Base-by-base conservation (phyloP, 2,113 vertebrate genomes). In the Hydrochoerus hydrochaeris region DNA sequence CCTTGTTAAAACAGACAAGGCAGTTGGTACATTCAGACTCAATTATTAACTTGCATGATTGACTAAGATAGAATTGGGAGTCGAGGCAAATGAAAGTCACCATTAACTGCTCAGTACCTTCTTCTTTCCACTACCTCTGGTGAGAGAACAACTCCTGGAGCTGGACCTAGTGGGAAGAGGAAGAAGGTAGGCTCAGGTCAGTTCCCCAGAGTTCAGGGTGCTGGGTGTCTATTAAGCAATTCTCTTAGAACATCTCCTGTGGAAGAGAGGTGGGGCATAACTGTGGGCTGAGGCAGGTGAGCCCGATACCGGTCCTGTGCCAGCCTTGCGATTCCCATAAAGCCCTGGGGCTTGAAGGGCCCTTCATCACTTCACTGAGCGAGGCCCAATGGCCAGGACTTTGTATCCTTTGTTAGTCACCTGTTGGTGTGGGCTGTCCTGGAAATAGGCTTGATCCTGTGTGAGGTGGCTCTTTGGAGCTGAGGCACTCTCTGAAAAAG, bases 1-100 rank as follows among this genome's bases (percentile, higher is more conserved):
- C 87, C 69, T 95, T 95, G 95, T 97, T 96, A 95, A 89, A 88
- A 95, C 58, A 93, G 91, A 85, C 73, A 93, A 77, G 62, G 81
- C 88, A 97, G 44, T 96, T 93, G 73, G 13, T 93, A 65, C 62
- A 93, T 94, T 86, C 63, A 95, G 83, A 91, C 65, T 91, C 92
- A 95, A 83, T 93, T 95, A 89, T 84, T 69, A 90, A 91, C 82
- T 69, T 81, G 30, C 44, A 58, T 94, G 92, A 93, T 94, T 94
- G 93, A 94, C 94, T 97, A 62, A 85, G 92, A 85, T 38, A 97
- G 78, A 65, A 38, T 28, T 65, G n/a, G 17, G 81, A 97, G 57
- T 63, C 77, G 63, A 92, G 49, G 85, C 62, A 89, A 90, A 69
- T 90, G 49, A 82, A 92, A 92, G 35, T 52, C 78, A 44, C 52